Base-by-base conservation (phyloP, 2,797 vertebrate genomes). In the Chelonia mydas region DNA sequence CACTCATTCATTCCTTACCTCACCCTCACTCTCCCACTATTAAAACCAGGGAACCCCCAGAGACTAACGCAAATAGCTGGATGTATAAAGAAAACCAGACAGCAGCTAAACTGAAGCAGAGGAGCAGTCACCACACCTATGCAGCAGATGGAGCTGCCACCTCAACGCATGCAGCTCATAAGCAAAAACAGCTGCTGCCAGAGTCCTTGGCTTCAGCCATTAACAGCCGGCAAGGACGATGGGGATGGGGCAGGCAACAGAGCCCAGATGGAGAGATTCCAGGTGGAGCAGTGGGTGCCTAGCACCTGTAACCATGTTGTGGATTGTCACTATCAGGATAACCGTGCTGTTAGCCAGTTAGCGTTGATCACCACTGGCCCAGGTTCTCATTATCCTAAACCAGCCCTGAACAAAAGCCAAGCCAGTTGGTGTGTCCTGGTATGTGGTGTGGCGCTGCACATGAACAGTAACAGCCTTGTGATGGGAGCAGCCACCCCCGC, bases 331-430 rank as follows among this genome's bases (percentile, higher is more conserved):
- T 8, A 2, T 13, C 13, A 27, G 33, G n/a, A 11, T 7, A 45
- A 49, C 49, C 2, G 7, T 8, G 28, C 79, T 81, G n/a, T 37
- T 1, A 3, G 82, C 0, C 80, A 76, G 31, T 37, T 2, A 3
- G 80, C 0, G 0, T 0, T 1, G 27, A 11, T 84, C 31, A 49
- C 6, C 5, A 27, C 17, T 9, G 4, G 23, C 31, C 80, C 3
- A 21, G 78, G 1, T 27, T 47, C 37, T 41, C n/a, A 49, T 1
- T 3, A 5, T 50, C 50, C 0, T 2, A 11, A 1, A 2, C 61
- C 72, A 49, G 49, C 65, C 28, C 9, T 45, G 27, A 0, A 0
- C 0, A 6, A 77, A 76, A 49, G 7, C 2, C 1, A 1, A 5
- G 88, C 79, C 68, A 2, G 0, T 82, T 12, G 17, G 6, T 16